Percentiles rank a stretch among this genome's conserved stretches.
Evolutionary conservation across 2,113 vertebrate species (phyloP).

Genomic region (Suricata suricatta): DNA sequence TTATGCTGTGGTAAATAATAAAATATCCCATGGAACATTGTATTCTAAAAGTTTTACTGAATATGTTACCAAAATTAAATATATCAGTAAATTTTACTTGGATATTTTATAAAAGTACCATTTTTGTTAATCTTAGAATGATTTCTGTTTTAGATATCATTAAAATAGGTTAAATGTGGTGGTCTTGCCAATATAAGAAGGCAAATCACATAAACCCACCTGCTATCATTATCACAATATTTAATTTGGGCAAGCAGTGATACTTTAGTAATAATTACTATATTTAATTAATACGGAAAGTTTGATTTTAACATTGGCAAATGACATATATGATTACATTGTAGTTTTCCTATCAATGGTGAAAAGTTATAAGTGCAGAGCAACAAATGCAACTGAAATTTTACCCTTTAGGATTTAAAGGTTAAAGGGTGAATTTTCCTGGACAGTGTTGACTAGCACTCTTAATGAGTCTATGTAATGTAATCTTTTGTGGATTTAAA

Average conservation of each 20-base stretch:
- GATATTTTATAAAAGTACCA: background rate
- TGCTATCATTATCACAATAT: background rate
- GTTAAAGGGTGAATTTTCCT: background rate
- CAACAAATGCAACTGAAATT: background rate
- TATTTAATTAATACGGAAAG: background rate
- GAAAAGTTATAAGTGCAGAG: slow-evolving; percentile 6
- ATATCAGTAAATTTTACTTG: background rate
- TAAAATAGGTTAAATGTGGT: slow-evolving; percentile 1
- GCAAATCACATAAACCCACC: background rate
- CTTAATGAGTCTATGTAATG: background rate
- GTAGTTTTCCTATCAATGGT: background rate
- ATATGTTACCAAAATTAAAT: background rate
- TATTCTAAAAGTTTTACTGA: slow-evolving; percentile 15
- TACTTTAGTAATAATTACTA: background rate
- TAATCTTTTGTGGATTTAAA: background rate
- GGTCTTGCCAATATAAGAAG: background rate
- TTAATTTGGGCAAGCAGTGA: background rate
- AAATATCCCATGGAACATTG: background rate
- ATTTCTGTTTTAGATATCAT: background rate
- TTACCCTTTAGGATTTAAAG: background rate
- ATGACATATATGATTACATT: background rate
- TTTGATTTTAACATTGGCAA: background rate
- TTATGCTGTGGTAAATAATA: background rate
- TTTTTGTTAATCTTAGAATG: slow-evolving; percentile 7
- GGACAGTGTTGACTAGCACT: background rate